A percentile compares a stretch with the other conserved stretches of the same genome.
These are phyloP conservation scores for Meriones unguiculatus DNA, from an alignment of 2,113 vertebrate genomes.

Conservation along the genomic window DNA sequence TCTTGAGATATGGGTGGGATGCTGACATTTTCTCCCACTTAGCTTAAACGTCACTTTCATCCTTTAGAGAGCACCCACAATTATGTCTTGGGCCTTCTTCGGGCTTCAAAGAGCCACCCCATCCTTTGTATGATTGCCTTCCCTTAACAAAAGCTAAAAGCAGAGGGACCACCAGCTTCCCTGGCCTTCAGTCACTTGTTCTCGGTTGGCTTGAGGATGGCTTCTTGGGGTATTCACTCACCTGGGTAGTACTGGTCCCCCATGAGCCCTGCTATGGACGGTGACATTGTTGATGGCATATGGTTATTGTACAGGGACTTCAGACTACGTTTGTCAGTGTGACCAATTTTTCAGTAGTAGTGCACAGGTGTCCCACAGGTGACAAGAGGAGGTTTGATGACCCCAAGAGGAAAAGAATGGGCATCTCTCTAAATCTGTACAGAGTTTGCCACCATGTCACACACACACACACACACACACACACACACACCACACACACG, in stretches of 20 bases:
- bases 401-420: too few species aligned
- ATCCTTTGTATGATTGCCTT: too few species aligned
- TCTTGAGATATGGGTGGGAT: too few species aligned
- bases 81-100: neutral
- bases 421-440: neutral
- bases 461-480: neutral
- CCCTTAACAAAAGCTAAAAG: neutral
- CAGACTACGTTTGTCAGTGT: neutral
- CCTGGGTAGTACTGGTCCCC: too few species aligned
- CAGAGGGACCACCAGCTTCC: neutral
- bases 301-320: neutral
- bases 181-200: neutral
- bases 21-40: neutral
- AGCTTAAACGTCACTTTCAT: neutral
- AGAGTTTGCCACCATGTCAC: neutral
- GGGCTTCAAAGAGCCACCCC: neutral
- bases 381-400: too few species aligned
- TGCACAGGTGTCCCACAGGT: neutral
- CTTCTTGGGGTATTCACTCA: neutral
- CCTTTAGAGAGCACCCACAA: neutral
- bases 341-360: neutral
- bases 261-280: neutral
- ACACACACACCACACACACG: neutral
- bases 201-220: neutral
- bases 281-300: neutral